phyloP scores from a whole-genome alignment of 1,140 invertebrate species.

The Caerostris darwini region DNA sequence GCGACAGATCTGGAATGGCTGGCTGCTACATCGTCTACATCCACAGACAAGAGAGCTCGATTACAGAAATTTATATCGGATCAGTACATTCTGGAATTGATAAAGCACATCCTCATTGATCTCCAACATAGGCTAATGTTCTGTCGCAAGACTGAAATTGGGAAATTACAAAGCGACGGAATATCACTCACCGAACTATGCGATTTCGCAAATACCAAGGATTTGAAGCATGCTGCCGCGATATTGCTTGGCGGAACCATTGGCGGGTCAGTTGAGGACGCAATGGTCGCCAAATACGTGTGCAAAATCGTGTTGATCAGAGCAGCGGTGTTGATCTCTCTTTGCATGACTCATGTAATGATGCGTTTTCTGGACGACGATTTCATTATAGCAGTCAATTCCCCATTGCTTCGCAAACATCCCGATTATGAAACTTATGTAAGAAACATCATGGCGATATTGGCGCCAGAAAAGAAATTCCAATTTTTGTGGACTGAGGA shows the following conservation, averaged over 20 bases:
- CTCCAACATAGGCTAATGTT: slow-evolving; percentile 34
- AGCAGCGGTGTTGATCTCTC: neutral
- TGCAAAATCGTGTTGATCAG: slow-evolving; percentile 4
- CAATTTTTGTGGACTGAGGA: slow-evolving; percentile 8
- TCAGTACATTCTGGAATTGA: slow-evolving; percentile 7
- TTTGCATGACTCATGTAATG: slow-evolving; percentile 15
- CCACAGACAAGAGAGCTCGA: neutral
- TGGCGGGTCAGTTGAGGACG: slow-evolving; percentile 47
- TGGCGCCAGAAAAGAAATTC: slow-evolving; percentile 54
- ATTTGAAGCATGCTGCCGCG: neutral
- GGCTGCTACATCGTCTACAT: neutral
- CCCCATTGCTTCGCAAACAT: neutral
- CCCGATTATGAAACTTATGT: slow-evolving; percentile 53
- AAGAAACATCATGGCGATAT: neutral
- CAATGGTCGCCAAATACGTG: slow-evolving; percentile 23
- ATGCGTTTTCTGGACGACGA: slow-evolving; percentile 20
- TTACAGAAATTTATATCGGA: slow-evolving; percentile 11
- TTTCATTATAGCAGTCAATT: slow-evolving; percentile 24
- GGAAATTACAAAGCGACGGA: neutral
- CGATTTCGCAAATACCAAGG: neutral
- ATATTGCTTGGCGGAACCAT: slow-evolving; percentile 26
- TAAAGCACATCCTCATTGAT: neutral
- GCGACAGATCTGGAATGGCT: slow-evolving; percentile 23
- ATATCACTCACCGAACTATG: neutral
- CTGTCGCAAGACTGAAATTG: slow-evolving; percentile 17